phyloP scores from a whole-genome alignment of 2,797 vertebrate genomes.

The Scarus forsteni region DNA sequence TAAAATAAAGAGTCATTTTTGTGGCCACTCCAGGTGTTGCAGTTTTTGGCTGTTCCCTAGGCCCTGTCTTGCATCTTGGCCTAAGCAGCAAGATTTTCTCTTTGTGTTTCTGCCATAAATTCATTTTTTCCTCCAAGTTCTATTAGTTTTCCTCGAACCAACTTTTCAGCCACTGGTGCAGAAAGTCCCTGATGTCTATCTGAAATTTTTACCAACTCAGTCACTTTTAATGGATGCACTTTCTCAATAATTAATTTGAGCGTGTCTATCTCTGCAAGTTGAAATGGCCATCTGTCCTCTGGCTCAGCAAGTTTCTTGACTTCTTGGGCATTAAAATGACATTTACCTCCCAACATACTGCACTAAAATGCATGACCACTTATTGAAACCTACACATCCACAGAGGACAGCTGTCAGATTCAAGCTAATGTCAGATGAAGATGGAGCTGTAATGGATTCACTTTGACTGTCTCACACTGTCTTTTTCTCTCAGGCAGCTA shows the following conservation, averaged over 20 bases:
- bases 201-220: constrained; percentile 21
- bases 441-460: constrained; percentile 20
- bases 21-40: too few relatives aligned
- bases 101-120: not conserved
- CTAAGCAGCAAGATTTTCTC: too few relatives aligned
- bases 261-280: not conserved
- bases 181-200: constrained; percentile 14
- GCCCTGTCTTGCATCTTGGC: too few relatives aligned
- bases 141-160: constrained; percentile 1
- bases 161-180: not conserved
- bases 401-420: constrained; percentile 43
- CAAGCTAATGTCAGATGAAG: constrained; percentile 42
- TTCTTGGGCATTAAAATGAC: constrained; percentile 7
- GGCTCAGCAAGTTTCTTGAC: not conserved
- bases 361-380: not conserved
- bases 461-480: not conserved
- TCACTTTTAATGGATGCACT: constrained; percentile 16
- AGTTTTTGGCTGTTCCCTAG: too few relatives aligned
- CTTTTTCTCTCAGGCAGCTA: not conserved
- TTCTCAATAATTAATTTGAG: constrained; percentile 32
- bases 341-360: not conserved
- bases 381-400: not conserved
- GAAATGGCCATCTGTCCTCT: constrained; percentile 3
- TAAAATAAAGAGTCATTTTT: too few relatives aligned
- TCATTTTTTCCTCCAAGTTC: constrained; percentile 2